A percentile compares a stretch with the other conserved stretches of the same genome.
These are phyloP conservation scores for Platycheirus albimanus DNA, from an alignment of 2,888 invertebrate species.

Conservation along the genomic window DNA sequence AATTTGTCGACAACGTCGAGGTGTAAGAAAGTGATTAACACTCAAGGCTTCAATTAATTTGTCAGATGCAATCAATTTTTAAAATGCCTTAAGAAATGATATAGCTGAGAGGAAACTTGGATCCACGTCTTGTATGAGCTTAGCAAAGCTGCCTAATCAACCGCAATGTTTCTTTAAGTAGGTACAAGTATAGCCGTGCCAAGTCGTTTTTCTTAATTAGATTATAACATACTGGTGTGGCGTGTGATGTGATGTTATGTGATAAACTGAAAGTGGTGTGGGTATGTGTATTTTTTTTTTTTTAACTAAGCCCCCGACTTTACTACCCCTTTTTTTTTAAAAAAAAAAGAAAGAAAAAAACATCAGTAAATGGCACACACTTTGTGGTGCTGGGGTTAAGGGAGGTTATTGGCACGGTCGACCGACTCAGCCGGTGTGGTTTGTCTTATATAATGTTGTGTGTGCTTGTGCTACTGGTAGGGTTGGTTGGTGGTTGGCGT, in stretches of 20 bases:
- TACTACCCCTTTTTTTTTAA: slow-evolving; percentile 16
- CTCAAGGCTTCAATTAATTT: slow-evolving; percentile 51
- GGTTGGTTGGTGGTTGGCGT: background rate
- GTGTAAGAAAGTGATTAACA: slow-evolving; percentile 53
- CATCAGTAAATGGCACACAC: slow-evolving; percentile 1
- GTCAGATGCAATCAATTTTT: slow-evolving; percentile 51
- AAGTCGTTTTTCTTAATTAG: slow-evolving; percentile 61
- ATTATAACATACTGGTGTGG: slow-evolving; percentile 52
- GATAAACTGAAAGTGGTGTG: slow-evolving; percentile 17
- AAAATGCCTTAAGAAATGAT: slow-evolving; percentile 29
- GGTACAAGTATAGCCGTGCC: too few species aligned
- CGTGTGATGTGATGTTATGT: slow-evolving; percentile 2
- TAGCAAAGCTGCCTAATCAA: slow-evolving; percentile 46
- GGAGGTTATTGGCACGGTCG: slow-evolving; percentile 51
- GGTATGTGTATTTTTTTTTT: background rate
- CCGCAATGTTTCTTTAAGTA: slow-evolving; percentile 48
- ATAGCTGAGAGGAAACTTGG: background rate
- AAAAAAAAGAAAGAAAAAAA: slow-evolving; percentile 35
- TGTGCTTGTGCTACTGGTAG: too few species aligned
- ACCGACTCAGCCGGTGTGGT: slow-evolving; percentile 10
- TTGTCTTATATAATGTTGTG: too few species aligned
- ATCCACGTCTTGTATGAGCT: background rate
- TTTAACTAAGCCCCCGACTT: slow-evolving; percentile 3
- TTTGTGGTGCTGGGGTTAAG: background rate
- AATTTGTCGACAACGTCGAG: background rate